These are phyloP conservation scores for Scomber japonicus DNA, from an alignment of 2,113 vertebrate species.

Conservation along the genomic window DNA sequence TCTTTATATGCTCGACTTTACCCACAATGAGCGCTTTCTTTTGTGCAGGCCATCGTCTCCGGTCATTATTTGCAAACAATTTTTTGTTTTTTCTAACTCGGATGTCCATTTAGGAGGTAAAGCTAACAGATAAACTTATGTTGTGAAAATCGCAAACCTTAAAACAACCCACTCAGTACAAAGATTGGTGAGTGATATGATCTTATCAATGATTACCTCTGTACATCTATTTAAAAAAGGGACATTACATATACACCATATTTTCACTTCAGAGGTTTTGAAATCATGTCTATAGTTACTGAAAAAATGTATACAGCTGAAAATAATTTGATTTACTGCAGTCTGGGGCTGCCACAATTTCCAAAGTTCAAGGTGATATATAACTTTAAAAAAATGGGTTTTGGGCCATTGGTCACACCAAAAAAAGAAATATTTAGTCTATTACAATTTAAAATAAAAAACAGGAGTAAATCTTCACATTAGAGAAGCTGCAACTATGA, in stretches of 20 bases:
- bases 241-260: background rate
- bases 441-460: no score
- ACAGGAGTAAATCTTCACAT: no score
- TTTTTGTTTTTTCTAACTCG: slow-evolving; percentile 10
- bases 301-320: background rate
- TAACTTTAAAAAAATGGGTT: no score
- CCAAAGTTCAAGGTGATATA: no score
- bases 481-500: no score
- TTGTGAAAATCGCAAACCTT: slow-evolving; percentile 9
- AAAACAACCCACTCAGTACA: background rate
- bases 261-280: background rate
- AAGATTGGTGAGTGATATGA: background rate
- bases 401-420: no score
- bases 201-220: slow-evolving; percentile 24
- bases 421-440: no score
- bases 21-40: slow-evolving; percentile 3
- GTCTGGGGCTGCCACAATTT: no score
- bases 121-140: slow-evolving; percentile 19
- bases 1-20: background rate
- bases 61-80: background rate
- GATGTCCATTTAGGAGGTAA: slow-evolving; percentile 1
- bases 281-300: background rate
- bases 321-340: background rate
- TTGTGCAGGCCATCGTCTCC: background rate
- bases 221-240: background rate